A percentile compares a stretch with the other conserved stretches of the same genome.
phyloP scores from a whole-genome alignment of 2,113 vertebrate species.

The Amphilophus citrinellus region DNA sequence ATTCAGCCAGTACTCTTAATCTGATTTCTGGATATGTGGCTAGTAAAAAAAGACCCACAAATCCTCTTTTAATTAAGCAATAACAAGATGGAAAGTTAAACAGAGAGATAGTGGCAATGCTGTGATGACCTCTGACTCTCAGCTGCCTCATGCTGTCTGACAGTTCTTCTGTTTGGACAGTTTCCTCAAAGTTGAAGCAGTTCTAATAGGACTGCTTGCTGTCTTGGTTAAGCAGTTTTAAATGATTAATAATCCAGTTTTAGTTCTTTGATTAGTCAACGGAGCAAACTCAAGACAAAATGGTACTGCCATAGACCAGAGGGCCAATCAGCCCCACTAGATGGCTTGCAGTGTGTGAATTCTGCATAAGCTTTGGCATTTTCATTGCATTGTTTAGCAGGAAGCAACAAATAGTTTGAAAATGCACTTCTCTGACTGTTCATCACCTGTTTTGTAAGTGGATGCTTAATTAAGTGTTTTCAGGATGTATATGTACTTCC shows the following conservation, averaged over 20 bases:
- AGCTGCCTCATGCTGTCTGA: slow-evolving; percentile 12
- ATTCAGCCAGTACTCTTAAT: not conserved
- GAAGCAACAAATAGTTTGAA: no score
- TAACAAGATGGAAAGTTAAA: slow-evolving; percentile 19
- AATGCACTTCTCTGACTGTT: no score
- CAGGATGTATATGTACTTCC: no score
- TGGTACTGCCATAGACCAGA: not conserved
- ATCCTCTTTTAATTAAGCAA: slow-evolving; percentile 62
- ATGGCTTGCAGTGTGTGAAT: not conserved
- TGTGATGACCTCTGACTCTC: slow-evolving; percentile 43
- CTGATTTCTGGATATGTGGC: slow-evolving; percentile 41
- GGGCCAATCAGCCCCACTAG: not conserved
- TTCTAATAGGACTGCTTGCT: not conserved
- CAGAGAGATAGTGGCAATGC: slow-evolving; percentile 33
- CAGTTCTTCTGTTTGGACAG: slow-evolving; percentile 5
- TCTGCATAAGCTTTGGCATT: no score
- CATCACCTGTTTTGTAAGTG: no score
- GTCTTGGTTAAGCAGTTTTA: slow-evolving; percentile 1
- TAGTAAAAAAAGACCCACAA: slow-evolving; percentile 33
- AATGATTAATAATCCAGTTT: not conserved
- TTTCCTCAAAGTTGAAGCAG: slow-evolving; percentile 2
- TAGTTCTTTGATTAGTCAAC: not conserved
- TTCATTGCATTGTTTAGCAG: no score
- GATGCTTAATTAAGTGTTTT: no score
- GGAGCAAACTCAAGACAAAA: not conserved